Conservation (phyloP, 2,888 invertebrate species). For the Apotomis turbidana region DNA sequence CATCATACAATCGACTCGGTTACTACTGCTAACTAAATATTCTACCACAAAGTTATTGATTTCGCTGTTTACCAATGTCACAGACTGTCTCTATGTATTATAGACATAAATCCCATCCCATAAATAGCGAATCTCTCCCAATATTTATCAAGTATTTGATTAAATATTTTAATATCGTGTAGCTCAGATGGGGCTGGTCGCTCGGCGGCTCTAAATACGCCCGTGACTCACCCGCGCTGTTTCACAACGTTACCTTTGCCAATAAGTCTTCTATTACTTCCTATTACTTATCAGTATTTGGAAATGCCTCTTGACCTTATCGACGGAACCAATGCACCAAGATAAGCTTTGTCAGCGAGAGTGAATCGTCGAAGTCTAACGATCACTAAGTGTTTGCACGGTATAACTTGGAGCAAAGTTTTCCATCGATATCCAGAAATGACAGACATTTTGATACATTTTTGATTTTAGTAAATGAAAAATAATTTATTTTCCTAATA, state of each 20-base stretch:
- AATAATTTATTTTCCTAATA: no score
- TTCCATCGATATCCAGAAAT: no score
- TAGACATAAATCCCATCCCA: background rate
- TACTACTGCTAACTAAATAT: no score
- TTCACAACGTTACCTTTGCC: conserved; percentile 80
- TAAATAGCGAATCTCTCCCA: background rate
- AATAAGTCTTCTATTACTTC: conserved; percentile 80
- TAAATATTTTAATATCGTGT: conserved; percentile 26
- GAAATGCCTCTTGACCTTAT: conserved; percentile 3
- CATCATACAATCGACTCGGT: no score
- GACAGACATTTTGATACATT: no score
- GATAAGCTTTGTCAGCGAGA: background rate
- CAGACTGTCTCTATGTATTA: background rate
- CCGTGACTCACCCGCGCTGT: conserved; percentile 72
- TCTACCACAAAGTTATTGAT: no score
- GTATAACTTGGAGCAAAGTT: no score
- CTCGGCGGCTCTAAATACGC: conserved; percentile 65
- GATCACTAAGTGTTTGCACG: no score
- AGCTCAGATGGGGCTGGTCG: conserved; percentile 34
- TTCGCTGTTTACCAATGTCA: background rate
- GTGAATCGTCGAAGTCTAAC: no score
- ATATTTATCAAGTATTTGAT: conserved; percentile 9
- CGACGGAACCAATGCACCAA: background rate
- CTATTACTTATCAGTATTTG: conserved; percentile 58
- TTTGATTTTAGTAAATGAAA: no score